A percentile compares a stretch with the other conserved stretches of the same genome.
phyloP scores from a whole-genome alignment of 2,113 vertebrate species.

The Ammodytes dubius region DNA sequence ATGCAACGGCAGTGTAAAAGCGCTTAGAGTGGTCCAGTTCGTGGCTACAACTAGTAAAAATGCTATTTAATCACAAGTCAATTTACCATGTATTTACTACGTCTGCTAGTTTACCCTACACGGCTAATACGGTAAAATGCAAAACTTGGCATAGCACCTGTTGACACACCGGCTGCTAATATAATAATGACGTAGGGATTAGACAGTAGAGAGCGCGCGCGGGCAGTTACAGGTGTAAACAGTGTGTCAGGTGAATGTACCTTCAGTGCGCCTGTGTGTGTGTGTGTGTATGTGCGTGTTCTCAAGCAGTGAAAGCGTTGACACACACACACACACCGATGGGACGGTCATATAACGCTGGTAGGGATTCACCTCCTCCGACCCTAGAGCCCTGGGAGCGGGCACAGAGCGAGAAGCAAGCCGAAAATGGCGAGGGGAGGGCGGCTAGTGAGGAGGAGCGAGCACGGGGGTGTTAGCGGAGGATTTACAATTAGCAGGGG shows the following conservation, averaged over 20 bases:
- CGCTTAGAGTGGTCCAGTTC: no score
- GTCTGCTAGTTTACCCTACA: no score
- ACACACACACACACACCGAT: slow-evolving; percentile 8
- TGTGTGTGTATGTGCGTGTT: slow-evolving; percentile 1
- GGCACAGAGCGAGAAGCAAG: slow-evolving; percentile 32
- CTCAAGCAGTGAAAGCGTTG: background rate
- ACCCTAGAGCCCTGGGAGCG: slow-evolving; percentile 37
- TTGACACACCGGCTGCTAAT: background rate
- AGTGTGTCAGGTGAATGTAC: background rate
- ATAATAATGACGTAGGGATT: slow-evolving; percentile 2
- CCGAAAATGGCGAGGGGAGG: background rate
- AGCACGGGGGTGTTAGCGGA: slow-evolving; percentile 26
- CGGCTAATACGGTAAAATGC: no score
- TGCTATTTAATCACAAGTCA: no score
- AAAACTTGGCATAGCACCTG: slow-evolving; percentile 2
- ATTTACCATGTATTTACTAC: no score
- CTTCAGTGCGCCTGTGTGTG: background rate
- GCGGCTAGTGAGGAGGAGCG: background rate
- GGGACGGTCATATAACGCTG: background rate
- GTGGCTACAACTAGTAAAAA: no score
- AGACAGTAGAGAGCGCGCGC: background rate
- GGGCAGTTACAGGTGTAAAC: background rate
- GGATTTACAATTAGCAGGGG: slow-evolving; percentile 68
- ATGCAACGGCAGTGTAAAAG: no score
- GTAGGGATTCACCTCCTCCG: background rate